Conservation (phyloP, 2,888 invertebrate species). For the Carabus problematicus region DNA sequence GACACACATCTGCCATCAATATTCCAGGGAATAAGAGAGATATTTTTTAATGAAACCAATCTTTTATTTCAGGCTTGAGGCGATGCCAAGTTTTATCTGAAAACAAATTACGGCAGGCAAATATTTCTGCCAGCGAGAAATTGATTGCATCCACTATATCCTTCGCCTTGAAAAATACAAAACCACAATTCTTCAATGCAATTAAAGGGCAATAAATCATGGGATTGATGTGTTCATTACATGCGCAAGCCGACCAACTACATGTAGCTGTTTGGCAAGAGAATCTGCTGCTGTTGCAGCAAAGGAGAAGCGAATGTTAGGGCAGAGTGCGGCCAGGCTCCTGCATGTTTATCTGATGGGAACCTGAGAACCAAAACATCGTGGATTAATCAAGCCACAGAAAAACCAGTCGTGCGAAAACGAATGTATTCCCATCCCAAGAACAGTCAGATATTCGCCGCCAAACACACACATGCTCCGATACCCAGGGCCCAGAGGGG, state of each 20-base stretch:
- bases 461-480: no score
- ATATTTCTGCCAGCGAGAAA: no score
- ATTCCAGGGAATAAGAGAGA: no score
- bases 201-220: conserved; percentile 11
- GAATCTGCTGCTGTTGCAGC: conserved; percentile 1
- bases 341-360: conserved; percentile 27
- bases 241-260: conserved; percentile 1
- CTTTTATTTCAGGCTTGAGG: no score
- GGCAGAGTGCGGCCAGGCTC: not conserved
- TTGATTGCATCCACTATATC: no score
- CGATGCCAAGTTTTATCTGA: no score
- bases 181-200: not conserved
- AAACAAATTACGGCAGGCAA: no score
- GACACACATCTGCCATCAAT: no score
- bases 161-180: no score
- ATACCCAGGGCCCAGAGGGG: no score
- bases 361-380: conserved; percentile 20
- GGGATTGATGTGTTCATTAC: conserved; percentile 13
- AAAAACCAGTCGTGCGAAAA: conserved; percentile 36
- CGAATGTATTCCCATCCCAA: conserved; percentile 22
- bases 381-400: conserved; percentile 27
- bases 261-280: conserved; percentile 16
- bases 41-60: no score
- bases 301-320: conserved; percentile 1
- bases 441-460: no score